Evolutionary conservation across 2,888 invertebrate species (phyloP).

Genomic region (Carterocephalus palaemon): DNA sequence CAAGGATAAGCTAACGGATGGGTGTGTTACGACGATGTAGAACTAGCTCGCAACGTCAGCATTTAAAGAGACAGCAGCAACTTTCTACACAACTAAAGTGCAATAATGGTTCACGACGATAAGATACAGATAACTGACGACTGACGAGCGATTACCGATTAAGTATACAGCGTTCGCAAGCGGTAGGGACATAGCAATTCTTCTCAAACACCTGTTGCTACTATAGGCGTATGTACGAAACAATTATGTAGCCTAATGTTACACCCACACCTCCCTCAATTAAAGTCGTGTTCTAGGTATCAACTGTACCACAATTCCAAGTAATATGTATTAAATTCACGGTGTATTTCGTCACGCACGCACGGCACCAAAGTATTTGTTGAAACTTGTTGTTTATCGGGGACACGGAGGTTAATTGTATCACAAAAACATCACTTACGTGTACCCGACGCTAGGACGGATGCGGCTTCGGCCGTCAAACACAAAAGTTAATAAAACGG

Average conservation of each 20-base stretch:
- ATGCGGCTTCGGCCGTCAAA: conserved; percentile 44
- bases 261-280: too few relatives aligned
- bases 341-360: conserved; percentile 49
- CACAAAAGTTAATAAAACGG: conserved; percentile 55
- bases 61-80: conserved; percentile 18
- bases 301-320: conserved; percentile 3
- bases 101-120: conserved; percentile 17
- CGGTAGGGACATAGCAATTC: neutral
- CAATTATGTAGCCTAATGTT: neutral
- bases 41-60: conserved; percentile 8
- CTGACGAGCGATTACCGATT: conserved; percentile 17
- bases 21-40: conserved; percentile 15
- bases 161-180: too few relatives aligned
- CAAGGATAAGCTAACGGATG: conserved; percentile 1
- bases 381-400: conserved; percentile 54
- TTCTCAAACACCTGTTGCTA: conserved; percentile 50
- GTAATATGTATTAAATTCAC: conserved; percentile 37
- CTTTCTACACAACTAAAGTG: conserved; percentile 19
- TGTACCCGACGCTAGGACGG: conserved; percentile 51
- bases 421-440: conserved; percentile 70
- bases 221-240: too few relatives aligned
- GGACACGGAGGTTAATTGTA: conserved; percentile 55
- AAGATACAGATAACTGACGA: conserved; percentile 27
- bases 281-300: too few relatives aligned
- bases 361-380: conserved; percentile 46